These are phyloP conservation scores for Eremobia ochroleuca DNA, from an alignment of 2,888 invertebrate species.

Conservation along the genomic window DNA sequence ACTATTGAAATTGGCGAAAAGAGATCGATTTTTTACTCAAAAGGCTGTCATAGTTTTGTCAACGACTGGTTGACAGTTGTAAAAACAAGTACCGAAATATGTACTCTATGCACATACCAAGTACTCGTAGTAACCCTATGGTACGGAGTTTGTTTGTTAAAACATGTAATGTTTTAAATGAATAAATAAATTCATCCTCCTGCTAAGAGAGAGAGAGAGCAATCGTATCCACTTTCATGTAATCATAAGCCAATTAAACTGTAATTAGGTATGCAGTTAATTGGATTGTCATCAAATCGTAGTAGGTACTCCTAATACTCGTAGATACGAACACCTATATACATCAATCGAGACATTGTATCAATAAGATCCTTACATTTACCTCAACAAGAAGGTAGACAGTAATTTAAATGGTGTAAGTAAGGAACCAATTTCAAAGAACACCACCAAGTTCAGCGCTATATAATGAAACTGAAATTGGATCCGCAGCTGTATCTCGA, in stretches of 20 bases:
- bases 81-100: background rate
- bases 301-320: background rate
- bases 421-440: background rate
- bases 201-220: background rate
- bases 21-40: background rate
- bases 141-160: background rate
- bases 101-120: too few relatives aligned
- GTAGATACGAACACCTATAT: background rate
- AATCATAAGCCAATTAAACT: background rate
- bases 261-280: background rate
- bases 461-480: constrained; percentile 20
- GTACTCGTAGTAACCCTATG: too few relatives aligned
- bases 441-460: background rate
- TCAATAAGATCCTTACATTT: background rate
- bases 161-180: background rate
- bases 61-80: too few relatives aligned
- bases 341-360: background rate
- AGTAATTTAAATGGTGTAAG: background rate
- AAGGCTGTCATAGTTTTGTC: background rate
- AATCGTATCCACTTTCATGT: background rate
- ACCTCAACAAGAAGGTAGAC: background rate
- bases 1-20: background rate
- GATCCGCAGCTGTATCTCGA: background rate
- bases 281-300: background rate
- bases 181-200: background rate